These are phyloP conservation scores for Sebastes schlegelii DNA, from an alignment of 2,113 vertebrate species.

Conservation along the genomic window DNA sequence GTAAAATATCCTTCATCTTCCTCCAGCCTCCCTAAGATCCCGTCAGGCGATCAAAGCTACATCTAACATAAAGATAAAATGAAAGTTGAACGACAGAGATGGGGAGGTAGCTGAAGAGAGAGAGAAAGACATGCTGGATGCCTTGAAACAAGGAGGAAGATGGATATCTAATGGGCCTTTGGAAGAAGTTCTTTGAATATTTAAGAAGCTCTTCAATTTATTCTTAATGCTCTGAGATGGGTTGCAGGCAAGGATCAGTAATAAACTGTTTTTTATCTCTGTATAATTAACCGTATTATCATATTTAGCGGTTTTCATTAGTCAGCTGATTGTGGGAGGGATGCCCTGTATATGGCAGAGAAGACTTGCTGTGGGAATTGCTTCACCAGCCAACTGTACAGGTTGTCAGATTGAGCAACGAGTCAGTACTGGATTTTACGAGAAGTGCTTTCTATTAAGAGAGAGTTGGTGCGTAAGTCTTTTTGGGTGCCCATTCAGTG, in stretches of 20 bases:
- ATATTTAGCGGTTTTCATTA: conserved; percentile 5
- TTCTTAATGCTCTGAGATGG: conserved; percentile 4
- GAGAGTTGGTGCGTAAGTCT: conserved; percentile 51
- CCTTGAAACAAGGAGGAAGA: conserved; percentile 8
- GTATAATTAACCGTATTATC: background rate
- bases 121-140: background rate
- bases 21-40: background rate
- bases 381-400: conserved; percentile 17
- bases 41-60: conserved; percentile 18
- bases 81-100: background rate
- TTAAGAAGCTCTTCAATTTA: conserved; percentile 23
- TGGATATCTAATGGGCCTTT: background rate
- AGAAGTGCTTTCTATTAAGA: conserved; percentile 56
- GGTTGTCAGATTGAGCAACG: conserved; percentile 46
- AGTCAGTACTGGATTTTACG: conserved; percentile 49
- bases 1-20: conserved; percentile 38
- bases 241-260: conserved; percentile 6
- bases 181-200: conserved; percentile 25
- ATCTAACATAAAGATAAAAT: conserved; percentile 15
- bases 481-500: conserved; percentile 51
- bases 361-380: conserved; percentile 28
- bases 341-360: background rate
- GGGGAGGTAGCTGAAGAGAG: background rate
- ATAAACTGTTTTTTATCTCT: conserved; percentile 9
- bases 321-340: conserved; percentile 11